These are phyloP conservation scores for Morpho deidamia DNA, from an alignment of 2,888 invertebrate genomes.

Conservation along the genomic window DNA sequence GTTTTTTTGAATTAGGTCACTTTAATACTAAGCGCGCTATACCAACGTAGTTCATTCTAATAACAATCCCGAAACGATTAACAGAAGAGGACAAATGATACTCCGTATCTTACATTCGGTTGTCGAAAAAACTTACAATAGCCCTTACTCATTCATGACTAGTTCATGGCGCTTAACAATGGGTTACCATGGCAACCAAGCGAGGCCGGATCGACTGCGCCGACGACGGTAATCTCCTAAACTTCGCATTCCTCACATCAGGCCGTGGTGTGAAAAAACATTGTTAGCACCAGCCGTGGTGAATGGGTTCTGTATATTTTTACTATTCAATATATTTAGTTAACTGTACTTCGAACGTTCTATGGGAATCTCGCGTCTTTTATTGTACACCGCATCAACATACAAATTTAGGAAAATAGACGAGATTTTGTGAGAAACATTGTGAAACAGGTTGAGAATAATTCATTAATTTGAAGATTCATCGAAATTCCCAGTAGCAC, in stretches of 20 bases:
- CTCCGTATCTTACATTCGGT: constrained; percentile 15
- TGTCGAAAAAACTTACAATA: constrained; percentile 15
- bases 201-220: constrained; percentile 23
- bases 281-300: constrained; percentile 16
- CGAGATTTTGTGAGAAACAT: too few species aligned
- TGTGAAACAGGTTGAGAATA: too few species aligned
- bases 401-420: too few species aligned
- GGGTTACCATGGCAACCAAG: constrained; percentile 26
- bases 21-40: too few species aligned
- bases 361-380: background rate
- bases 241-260: constrained; percentile 70
- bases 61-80: constrained; percentile 8
- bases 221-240: constrained; percentile 52
- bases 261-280: constrained; percentile 45
- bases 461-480: too few species aligned
- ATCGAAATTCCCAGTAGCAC: too few species aligned
- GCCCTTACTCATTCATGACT: constrained; percentile 17
- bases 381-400: background rate
- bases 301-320: constrained; percentile 34
- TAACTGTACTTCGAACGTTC: background rate
- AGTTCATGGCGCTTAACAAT: constrained; percentile 25
- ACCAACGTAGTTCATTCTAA: background rate
- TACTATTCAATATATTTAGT: background rate
- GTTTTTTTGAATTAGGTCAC: too few species aligned
- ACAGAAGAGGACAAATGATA: constrained; percentile 19